Conservation (phyloP, 2,888 invertebrate genomes). For the Hemicrepidius hirtus region DNA sequence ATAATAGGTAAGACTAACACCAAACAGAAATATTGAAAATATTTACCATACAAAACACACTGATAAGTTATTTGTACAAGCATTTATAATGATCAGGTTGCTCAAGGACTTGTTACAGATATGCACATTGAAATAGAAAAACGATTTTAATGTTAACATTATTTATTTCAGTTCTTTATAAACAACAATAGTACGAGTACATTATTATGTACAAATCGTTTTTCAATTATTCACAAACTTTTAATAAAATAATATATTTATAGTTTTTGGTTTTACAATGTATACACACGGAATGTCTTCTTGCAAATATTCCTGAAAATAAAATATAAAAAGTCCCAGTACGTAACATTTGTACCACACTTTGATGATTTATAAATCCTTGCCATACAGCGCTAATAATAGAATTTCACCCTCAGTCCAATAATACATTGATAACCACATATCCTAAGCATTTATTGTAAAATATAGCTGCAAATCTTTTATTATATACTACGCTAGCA, state of each 20-base stretch:
- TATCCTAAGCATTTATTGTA: conserved; percentile 31
- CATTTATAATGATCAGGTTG: neutral
- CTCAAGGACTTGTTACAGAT: conserved; percentile 1
- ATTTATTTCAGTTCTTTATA: conserved; percentile 20
- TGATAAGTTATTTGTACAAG: conserved; percentile 11
- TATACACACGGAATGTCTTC: neutral
- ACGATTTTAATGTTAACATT: neutral
- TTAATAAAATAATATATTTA: conserved; percentile 2
- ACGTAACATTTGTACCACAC: neutral
- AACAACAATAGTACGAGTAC: conserved; percentile 8
- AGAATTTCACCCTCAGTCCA: conserved; percentile 15
- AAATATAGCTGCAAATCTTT: conserved; percentile 1
- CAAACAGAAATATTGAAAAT: neutral
- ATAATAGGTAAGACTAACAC: neutral
- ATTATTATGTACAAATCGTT: conserved; percentile 22
- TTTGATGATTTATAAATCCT: neutral
- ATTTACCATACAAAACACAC: conserved; percentile 6
- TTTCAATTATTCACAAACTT: conserved; percentile 1
- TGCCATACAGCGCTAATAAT: neutral
- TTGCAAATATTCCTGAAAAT: neutral
- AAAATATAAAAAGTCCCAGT: neutral
- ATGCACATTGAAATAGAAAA: conserved; percentile 3
- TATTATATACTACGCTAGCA: conserved; percentile 83
- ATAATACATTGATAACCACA: conserved; percentile 25
- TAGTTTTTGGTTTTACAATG: too few species aligned